Evolutionary conservation across 2,797 vertebrate genomes (phyloP), one percentile per base, ranked within the genome.

Genomic region (Sphaeramia orbicularis): DNA sequence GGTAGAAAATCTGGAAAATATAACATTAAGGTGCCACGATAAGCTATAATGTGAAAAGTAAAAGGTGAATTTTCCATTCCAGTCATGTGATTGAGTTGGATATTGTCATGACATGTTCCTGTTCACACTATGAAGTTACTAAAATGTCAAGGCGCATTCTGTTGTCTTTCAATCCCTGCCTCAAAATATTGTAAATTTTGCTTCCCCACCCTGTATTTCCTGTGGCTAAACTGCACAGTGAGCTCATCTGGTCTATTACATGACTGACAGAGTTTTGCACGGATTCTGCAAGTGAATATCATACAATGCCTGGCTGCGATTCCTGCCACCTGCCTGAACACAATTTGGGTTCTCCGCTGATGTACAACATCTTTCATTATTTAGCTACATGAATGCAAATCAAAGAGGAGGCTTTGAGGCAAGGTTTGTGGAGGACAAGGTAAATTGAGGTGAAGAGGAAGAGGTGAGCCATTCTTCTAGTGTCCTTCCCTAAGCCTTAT

Each of bases 361-460:
- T 80, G 78, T 77, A 59, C 60, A 68, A 70, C 83, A 77, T 43
- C 60, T 67, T 91, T 85, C 80, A 88, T 90, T 90, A 91, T 90
- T 90, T 82, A 89, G 74, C 72, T 52, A 74, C 73, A 75, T 79
- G 84, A 86, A 90, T 84, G 76, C 71, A 86, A 89, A 89, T 86
- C 79, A 86, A 80, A 80, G 67, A 66, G 9, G 2, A 51, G 32
- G 43, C 70, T 81, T 49, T 37, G 49, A 80, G 76, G 74, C 79
- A 76, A 43, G 12, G 53, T 50, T 76, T 18, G 49, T 57, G 40
- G 54, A 81, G 76, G 89, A 78, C 66, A 61, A 76, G 79, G 79
- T 80, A 73, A 78, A 85, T 65, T 72, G 68, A 88, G 78, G 84
- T 80, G 80, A 87, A 70, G 35, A 68, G 27, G 75, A 80, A 70